These are phyloP conservation scores for Eubasilissa regina DNA, from an alignment of 1,140 invertebrate genomes.

Conservation along the genomic window DNA sequence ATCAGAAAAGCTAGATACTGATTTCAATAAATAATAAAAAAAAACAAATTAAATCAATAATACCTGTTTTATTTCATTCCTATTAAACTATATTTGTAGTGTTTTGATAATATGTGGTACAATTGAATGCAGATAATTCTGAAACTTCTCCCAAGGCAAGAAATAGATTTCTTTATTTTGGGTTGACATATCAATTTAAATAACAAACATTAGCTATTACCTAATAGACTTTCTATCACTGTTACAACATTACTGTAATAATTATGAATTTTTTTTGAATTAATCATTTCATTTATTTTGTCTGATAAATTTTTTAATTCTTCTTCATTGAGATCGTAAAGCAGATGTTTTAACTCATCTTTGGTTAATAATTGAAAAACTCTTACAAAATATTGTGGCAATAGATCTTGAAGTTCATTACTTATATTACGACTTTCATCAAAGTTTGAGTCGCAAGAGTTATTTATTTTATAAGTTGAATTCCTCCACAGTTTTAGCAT, in stretches of 20 bases:
- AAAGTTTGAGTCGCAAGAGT: neutral
- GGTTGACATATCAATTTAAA: no score
- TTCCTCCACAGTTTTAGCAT: slow-evolving; percentile 46
- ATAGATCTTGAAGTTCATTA: slow-evolving; percentile 21
- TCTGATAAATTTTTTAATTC: slow-evolving; percentile 24
- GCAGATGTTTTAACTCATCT: slow-evolving; percentile 18
- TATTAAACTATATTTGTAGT: no score
- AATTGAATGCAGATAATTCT: no score
- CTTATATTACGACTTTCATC: neutral
- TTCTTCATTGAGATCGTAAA: slow-evolving; percentile 15
- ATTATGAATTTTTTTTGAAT: neutral
- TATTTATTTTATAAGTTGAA: neutral
- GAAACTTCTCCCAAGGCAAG: no score
- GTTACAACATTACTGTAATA: neutral
- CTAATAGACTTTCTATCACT: no score
- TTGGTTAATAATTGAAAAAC: slow-evolving; percentile 44
- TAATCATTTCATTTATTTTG: slow-evolving; percentile 46
- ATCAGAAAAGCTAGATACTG: no score
- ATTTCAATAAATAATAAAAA: no score
- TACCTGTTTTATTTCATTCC: no score
- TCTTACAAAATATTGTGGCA: slow-evolving; percentile 55
- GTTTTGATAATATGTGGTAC: no score
- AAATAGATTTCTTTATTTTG: no score
- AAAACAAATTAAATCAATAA: no score
- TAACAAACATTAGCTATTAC: no score